phyloP scores from a whole-genome alignment of 2,888 invertebrate genomes.

The Pachydiplax longipennis region DNA sequence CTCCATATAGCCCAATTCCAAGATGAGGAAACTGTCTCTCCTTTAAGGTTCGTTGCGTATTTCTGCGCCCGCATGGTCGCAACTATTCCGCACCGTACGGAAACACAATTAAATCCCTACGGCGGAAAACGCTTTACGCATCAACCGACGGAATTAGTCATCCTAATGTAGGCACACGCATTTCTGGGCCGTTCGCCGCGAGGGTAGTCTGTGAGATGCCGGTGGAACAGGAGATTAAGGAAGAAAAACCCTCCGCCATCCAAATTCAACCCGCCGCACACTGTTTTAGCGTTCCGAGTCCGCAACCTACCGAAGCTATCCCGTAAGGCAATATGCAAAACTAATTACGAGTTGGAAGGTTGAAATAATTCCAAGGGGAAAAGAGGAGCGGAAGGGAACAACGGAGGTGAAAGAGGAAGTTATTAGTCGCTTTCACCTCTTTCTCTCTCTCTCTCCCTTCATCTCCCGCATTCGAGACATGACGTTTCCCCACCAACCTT shows the following conservation, averaged over 20 bases:
- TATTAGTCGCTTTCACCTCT: slow-evolving; percentile 2
- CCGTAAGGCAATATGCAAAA: slow-evolving; percentile 38
- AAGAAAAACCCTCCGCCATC: not conserved
- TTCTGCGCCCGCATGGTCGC: not conserved
- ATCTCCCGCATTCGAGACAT: not conserved
- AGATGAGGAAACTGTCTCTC: not conserved
- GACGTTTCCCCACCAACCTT: slow-evolving; percentile 7
- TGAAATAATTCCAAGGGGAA: slow-evolving; percentile 21
- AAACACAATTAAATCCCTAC: not conserved
- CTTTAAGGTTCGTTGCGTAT: not conserved
- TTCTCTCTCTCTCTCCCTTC: not conserved
- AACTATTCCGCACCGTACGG: not conserved
- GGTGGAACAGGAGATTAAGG: not conserved
- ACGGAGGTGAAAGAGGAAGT: not conserved
- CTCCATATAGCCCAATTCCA: not conserved
- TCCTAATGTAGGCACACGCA: not conserved
- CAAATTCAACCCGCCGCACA: not conserved
- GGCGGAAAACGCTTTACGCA: not conserved
- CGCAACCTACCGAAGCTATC: slow-evolving; percentile 3
- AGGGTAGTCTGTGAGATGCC: too few species aligned
- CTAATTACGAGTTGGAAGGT: slow-evolving; percentile 33
- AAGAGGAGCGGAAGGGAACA: not conserved
- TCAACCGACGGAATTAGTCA: slow-evolving; percentile 10
- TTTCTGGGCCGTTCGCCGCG: not conserved
- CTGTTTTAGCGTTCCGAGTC: not conserved